Base-by-base conservation (phyloP, 2,888 invertebrate species). In the Myathropa florea region DNA sequence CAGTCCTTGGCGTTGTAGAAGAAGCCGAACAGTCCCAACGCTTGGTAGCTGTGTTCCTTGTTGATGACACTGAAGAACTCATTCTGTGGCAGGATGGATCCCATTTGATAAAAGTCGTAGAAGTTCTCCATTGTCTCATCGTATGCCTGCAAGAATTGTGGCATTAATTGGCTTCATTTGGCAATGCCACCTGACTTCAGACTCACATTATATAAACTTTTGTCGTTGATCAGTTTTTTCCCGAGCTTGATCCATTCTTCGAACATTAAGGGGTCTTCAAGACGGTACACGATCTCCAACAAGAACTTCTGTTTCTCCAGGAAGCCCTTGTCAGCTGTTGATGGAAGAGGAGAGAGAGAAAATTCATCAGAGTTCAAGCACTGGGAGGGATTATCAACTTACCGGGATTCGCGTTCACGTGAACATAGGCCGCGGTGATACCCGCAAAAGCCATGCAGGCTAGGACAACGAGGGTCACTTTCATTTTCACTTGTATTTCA, bases 1-100 rank as follows among this genome's bases (percentile, higher is more conserved):
- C 94, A 96, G 91, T 96, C 95, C 91, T 95, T 95, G 88, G 96
- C 95, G 78, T 95, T 95, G 92, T 94, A 94, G 88, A 97, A 93
- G 75, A 95, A 93, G 90, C 95, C 94, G 92, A 95, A 95, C 10
- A 95, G 92, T 63, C 94, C 93, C 39, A 93, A 91, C 26, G 94
- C 94, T 91, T 95, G 94, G 82, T 94, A 92, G 77, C 93, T 91
- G 75, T 95, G 94, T 1, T 93, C 90, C 82, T 93, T 92, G 88
- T 94, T 91, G 88, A 93, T 93, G 79, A 93, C 91, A 18, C 94
- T 94, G 92, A 94, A 95, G 73, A 94, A 93, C 83, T 94, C 94
- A 78, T 94, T 94, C 88, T 93, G 93, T 12, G 94, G 94, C 80
- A 95, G 91, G 72, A 94, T 91, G 21, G 93, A 94, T 65, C 93